Conservation (phyloP, 1,140 invertebrate genomes). For the Zaprionus capensis region DNA sequence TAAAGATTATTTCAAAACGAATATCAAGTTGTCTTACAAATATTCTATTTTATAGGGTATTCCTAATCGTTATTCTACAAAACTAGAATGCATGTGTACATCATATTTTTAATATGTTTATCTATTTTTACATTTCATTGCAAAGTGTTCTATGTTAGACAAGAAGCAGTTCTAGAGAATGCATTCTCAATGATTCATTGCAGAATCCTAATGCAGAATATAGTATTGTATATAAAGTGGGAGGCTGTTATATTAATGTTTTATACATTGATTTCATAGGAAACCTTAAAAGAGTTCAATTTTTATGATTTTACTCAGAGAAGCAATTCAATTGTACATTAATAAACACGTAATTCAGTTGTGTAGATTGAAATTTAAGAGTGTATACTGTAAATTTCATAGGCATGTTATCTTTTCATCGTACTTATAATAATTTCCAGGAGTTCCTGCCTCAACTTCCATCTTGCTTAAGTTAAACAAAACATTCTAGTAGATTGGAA, state of each 20-base stretch:
- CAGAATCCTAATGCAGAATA: not conserved
- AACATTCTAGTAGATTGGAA: not conserved
- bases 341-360: too few relatives aligned
- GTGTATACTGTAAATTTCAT: too few relatives aligned
- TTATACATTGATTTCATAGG: not conserved
- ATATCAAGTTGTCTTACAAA: too few relatives aligned
- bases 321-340: too few relatives aligned
- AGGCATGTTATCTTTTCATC: too few relatives aligned
- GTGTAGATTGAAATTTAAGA: too few relatives aligned
- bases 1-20: too few relatives aligned
- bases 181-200: not conserved
- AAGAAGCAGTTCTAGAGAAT: not conserved
- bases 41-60: not conserved
- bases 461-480: not conserved
- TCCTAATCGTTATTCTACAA: not conserved
- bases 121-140: not conserved
- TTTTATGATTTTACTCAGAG: too few relatives aligned
- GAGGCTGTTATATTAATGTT: not conserved
- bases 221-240: too few relatives aligned
- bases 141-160: not conserved
- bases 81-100: not conserved
- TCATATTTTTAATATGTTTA: not conserved
- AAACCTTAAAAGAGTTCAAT: not conserved
- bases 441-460: not conserved
- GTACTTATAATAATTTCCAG: not conserved